Percentiles rank a stretch among this genome's conserved stretches.
Evolutionary conservation across 2,888 invertebrate genomes (phyloP).

Genomic region (Drosophila eohydei): DNA sequence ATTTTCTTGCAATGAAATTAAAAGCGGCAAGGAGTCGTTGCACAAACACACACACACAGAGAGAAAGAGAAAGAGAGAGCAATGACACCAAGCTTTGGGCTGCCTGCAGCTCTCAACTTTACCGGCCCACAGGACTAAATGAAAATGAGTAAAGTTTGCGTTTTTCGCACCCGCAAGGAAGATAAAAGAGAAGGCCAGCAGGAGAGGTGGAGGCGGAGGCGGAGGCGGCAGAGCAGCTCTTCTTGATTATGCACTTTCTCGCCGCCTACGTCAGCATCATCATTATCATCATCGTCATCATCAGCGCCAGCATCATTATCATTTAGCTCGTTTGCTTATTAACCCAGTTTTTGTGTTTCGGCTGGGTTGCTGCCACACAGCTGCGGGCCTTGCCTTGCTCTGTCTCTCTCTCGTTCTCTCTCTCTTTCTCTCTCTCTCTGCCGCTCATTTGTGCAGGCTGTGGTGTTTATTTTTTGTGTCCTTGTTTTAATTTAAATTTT

Average conservation of each 20-base stretch:
- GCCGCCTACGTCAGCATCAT: slow-evolving; percentile 28
- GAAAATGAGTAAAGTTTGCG: slow-evolving; percentile 78
- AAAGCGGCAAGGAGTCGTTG: slow-evolving; percentile 78
- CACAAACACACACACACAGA: slow-evolving; percentile 44
- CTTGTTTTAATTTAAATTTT: slow-evolving; percentile 84
- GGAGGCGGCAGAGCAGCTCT: slow-evolving; percentile 26
- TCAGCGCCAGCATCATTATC: slow-evolving; percentile 29
- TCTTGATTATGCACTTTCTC: slow-evolving; percentile 77
- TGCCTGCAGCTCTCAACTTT: slow-evolving; percentile 40
- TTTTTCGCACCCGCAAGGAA: slow-evolving; percentile 62
- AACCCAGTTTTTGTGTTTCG: slow-evolving; percentile 78
- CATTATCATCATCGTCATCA: slow-evolving; percentile 7
- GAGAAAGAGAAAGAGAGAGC: not conserved
- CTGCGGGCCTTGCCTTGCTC: slow-evolving; percentile 48
- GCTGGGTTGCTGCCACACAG: slow-evolving; percentile 48
- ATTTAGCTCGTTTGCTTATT: slow-evolving; percentile 76
- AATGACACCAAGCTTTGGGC: slow-evolving; percentile 49
- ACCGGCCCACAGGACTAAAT: slow-evolving; percentile 59
- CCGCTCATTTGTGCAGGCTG: slow-evolving; percentile 42
- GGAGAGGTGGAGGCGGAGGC: slow-evolving; percentile 22
- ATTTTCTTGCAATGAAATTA: slow-evolving; percentile 82
- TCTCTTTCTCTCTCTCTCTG: slow-evolving; percentile 1
- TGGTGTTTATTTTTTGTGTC: slow-evolving; percentile 70
- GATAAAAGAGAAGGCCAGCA: slow-evolving; percentile 22
- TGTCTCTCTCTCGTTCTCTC: slow-evolving; percentile 10